Evolutionary conservation across 2,797 vertebrate genomes (phyloP).

Genomic region (Halcyon chelicuti): DNA sequence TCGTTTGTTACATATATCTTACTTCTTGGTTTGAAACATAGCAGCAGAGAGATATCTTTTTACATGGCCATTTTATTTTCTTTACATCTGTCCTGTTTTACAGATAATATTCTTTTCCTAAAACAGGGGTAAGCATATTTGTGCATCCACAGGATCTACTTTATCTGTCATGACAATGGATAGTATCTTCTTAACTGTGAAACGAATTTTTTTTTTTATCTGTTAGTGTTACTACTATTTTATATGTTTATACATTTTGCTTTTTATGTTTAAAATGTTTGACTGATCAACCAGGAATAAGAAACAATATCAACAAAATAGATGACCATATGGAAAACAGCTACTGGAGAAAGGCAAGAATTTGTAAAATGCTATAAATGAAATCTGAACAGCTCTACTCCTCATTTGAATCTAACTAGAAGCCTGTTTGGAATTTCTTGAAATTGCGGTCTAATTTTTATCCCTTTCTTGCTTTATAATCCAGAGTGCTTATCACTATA

Average conservation of each 20-base stretch:
- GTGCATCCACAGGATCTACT: neutral
- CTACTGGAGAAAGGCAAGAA: neutral
- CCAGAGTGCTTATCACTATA: neutral
- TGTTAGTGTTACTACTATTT: neutral
- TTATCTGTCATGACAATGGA: neutral
- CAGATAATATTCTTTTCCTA: neutral
- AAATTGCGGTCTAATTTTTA: neutral
- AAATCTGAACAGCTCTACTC: neutral
- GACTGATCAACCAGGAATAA: neutral
- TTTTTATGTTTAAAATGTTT: neutral
- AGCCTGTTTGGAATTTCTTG: neutral
- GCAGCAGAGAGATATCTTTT: neutral
- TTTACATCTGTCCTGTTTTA: neutral
- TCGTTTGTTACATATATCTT: slow-evolving; percentile 13
- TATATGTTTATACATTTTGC: neutral
- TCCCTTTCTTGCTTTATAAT: neutral
- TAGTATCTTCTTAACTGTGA: neutral
- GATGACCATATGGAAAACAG: neutral
- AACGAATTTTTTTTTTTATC: neutral
- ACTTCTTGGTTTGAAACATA: slow-evolving; percentile 41
- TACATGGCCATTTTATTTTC: neutral
- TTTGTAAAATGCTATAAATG: neutral
- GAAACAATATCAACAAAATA: neutral
- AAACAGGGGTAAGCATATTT: neutral
- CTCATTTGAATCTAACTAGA: neutral